These are phyloP conservation scores for Schrankia costaestrigalis DNA, from an alignment of 2,888 invertebrate species.

Conservation along the genomic window DNA sequence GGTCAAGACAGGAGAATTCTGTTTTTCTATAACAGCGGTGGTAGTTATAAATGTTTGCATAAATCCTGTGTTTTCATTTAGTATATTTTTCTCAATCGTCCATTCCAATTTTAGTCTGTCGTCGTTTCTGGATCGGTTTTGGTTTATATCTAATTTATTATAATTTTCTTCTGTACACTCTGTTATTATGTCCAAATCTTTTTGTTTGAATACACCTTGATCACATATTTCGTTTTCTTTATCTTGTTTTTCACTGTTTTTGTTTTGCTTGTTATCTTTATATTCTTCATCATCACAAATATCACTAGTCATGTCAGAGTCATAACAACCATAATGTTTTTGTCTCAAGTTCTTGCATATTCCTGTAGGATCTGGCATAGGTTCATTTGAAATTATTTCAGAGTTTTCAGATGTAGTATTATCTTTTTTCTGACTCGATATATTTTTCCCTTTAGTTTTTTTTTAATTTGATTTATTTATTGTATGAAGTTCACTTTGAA, in stretches of 20 bases:
- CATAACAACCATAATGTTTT: too few species aligned
- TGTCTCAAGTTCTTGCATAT: not conserved
- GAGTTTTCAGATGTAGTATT: not conserved
- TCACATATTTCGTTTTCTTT: too few species aligned
- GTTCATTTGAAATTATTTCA: not conserved
- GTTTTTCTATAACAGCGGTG: not conserved
- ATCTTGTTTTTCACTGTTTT: too few species aligned
- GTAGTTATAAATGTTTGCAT: not conserved
- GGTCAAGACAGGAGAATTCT: not conserved
- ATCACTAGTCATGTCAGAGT: too few species aligned
- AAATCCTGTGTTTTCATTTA: constrained; percentile 1
- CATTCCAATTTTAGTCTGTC: not conserved
- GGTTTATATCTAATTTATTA: too few species aligned
- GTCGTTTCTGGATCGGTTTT: not conserved
- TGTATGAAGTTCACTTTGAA: too few species aligned
- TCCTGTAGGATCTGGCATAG: constrained; percentile 10
- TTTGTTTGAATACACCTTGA: too few species aligned
- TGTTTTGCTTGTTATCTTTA: too few species aligned
- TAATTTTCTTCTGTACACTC: not conserved
- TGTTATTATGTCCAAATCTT: not conserved
- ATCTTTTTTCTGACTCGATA: not conserved
- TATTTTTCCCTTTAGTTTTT: not conserved
- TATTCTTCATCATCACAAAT: too few species aligned
- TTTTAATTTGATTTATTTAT: too few species aligned
- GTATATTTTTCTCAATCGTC: constrained; percentile 1